Conservation (phyloP, 2,113 vertebrate species). For the Casuarius casuarius region DNA sequence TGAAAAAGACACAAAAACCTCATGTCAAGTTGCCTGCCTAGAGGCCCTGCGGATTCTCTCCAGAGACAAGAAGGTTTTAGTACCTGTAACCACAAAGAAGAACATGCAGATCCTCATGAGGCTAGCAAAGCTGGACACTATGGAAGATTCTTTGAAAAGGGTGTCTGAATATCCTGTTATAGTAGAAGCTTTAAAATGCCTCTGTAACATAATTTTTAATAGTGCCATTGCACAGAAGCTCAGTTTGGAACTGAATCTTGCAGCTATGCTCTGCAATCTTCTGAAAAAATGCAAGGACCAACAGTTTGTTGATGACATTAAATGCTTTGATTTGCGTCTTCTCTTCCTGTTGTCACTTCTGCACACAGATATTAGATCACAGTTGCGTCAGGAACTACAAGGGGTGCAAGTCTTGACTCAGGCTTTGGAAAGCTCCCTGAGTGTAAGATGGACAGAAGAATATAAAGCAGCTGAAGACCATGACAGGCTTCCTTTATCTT, state of each 20-base stretch:
- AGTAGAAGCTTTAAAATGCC: slow-evolving; percentile 96
- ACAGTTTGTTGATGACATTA: slow-evolving; percentile 85
- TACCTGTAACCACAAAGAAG: slow-evolving; percentile 90
- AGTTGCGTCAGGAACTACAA: slow-evolving; percentile 84
- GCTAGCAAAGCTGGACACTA: slow-evolving; percentile 82
- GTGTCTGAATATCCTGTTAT: slow-evolving; percentile 85
- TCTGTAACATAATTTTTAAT: slow-evolving; percentile 97
- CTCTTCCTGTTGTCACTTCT: slow-evolving; percentile 96
- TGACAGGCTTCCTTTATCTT: slow-evolving; percentile 80
- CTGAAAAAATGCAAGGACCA: slow-evolving; percentile 80
- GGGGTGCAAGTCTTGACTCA: slow-evolving; percentile 88
- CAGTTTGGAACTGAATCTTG: slow-evolving; percentile 90
- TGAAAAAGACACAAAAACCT: slow-evolving; percentile 80
- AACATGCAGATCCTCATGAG: slow-evolving; percentile 89
- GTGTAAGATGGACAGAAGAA: slow-evolving; percentile 88
- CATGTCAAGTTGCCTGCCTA: slow-evolving; percentile 89
- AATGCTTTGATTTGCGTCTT: slow-evolving; percentile 93
- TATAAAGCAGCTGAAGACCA: slow-evolving; percentile 84
- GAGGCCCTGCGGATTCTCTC: slow-evolving; percentile 96
- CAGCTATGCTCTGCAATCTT: slow-evolving; percentile 84
- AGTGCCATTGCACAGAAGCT: slow-evolving; percentile 92
- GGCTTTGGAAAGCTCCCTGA: slow-evolving; percentile 90
- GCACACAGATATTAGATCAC: slow-evolving; percentile 85
- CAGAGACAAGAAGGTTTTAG: slow-evolving; percentile 92
- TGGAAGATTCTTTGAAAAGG: slow-evolving; percentile 78